A percentile compares a stretch with the other conserved stretches of the same genome.
These are phyloP conservation scores for Neolamprologus hecqui DNA, from an alignment of 2,113 vertebrate species.

Conservation along the genomic window DNA sequence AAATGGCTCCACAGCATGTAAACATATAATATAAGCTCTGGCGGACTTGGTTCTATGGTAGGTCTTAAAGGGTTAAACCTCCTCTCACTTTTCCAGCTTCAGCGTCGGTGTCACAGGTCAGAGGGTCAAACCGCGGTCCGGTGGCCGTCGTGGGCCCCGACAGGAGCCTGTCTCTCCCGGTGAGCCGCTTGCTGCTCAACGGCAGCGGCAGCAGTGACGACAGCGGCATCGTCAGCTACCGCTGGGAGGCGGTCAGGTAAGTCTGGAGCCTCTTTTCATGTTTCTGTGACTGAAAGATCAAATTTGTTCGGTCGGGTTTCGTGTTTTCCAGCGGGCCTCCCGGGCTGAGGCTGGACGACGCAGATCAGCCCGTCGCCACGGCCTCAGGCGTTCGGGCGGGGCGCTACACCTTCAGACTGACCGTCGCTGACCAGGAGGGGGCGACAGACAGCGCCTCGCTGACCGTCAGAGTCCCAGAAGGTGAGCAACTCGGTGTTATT, in stretches of 20 bases:
- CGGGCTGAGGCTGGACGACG: constrained; percentile 67
- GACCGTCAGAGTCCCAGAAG: constrained; percentile 74
- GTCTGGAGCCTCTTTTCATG: background rate
- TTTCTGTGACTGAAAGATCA: background rate
- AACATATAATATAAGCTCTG: no score
- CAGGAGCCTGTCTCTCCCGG: constrained; percentile 74
- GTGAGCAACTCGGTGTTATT: constrained; percentile 45
- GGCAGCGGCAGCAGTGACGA: constrained; percentile 81
- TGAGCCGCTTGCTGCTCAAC: constrained; percentile 71
- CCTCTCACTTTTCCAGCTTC: background rate
- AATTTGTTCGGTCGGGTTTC: background rate
- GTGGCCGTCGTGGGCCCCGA: constrained; percentile 79
- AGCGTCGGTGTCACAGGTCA: constrained; percentile 39
- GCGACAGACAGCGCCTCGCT: constrained; percentile 71
- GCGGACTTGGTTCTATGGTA: no score
- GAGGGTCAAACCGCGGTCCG: constrained; percentile 68
- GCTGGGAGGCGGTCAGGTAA: constrained; percentile 30
- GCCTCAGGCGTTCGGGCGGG: constrained; percentile 74
- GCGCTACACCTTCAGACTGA: constrained; percentile 78
- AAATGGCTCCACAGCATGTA: no score
- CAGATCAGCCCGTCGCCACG: constrained; percentile 70
- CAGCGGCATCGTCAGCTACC: constrained; percentile 75
- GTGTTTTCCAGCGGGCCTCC: constrained; percentile 73
- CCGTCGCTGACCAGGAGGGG: constrained; percentile 77
- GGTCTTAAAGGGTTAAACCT: background rate